Conservation (phyloP, 2,797 vertebrate genomes). For the Chelon labrosus region DNA sequence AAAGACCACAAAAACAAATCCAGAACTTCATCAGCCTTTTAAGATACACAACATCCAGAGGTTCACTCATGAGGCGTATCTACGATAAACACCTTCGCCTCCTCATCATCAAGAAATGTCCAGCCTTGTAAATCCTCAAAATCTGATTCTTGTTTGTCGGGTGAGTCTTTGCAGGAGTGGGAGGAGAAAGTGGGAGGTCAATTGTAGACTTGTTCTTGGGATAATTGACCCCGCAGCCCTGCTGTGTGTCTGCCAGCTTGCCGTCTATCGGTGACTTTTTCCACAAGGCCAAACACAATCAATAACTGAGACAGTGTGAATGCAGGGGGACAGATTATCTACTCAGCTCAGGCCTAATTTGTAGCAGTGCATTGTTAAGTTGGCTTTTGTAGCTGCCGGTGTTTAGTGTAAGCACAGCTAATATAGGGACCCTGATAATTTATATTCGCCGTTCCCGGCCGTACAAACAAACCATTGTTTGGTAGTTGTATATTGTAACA, state of each 20-base stretch:
- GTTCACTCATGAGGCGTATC: not conserved
- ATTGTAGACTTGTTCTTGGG: not conserved
- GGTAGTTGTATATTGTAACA: constrained; percentile 21
- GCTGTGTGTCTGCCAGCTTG: not conserved
- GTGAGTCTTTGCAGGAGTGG: not conserved
- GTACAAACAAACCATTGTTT: constrained; percentile 43
- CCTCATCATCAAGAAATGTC: not conserved
- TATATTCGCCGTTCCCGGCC: constrained; percentile 13
- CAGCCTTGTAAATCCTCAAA: not conserved
- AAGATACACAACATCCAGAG: not conserved
- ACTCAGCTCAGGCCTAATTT: constrained; percentile 39
- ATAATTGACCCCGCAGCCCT: not conserved
- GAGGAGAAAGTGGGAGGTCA: not conserved
- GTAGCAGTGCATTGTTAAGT: constrained; percentile 19
- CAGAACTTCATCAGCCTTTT: not conserved
- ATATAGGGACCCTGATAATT: constrained; percentile 44
- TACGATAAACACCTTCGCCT: too few relatives aligned
- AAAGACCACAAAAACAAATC: too few relatives aligned
- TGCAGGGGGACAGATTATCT: constrained; percentile 30
- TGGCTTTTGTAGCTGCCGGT: constrained; percentile 29
- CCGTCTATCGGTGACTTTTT: constrained; percentile 4
- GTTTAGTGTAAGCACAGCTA: constrained; percentile 45
- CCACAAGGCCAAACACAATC: not conserved
- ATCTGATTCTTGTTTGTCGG: not conserved
- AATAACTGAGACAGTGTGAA: constrained; percentile 10